Conservation (phyloP, 2,797 vertebrate genomes). For the Remorina albescens region DNA sequence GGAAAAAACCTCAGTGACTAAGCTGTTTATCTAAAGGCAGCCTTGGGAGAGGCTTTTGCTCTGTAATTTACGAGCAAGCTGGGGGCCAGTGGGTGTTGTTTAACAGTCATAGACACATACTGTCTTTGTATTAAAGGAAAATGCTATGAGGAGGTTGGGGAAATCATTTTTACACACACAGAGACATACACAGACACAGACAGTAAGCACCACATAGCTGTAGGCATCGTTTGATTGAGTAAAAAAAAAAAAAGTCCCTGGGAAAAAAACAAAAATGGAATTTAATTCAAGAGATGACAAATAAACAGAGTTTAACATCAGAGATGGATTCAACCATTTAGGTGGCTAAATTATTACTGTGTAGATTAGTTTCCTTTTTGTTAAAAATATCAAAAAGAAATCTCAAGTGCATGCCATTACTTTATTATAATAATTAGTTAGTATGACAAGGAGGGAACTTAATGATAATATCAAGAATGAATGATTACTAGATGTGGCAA, state of each 20-base stretch:
- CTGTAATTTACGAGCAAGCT: slow-evolving; percentile 70
- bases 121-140: slow-evolving; percentile 65
- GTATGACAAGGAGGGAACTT: slow-evolving; percentile 33
- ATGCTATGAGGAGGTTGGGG: slow-evolving; percentile 59
- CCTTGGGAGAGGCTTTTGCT: slow-evolving; percentile 52
- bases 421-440: slow-evolving; percentile 42
- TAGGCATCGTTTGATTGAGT: too few relatives aligned
- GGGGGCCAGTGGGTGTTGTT: slow-evolving; percentile 66
- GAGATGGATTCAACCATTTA: slow-evolving; percentile 27
- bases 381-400: slow-evolving; percentile 17
- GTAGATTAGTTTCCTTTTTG: slow-evolving; percentile 17
- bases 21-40: slow-evolving; percentile 52
- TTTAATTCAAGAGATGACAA: slow-evolving; percentile 45
- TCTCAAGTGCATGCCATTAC: slow-evolving; percentile 19
- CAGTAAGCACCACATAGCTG: neutral
- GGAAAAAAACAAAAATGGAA: slow-evolving; percentile 29
- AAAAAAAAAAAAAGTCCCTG: slow-evolving; percentile 19
- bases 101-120: slow-evolving; percentile 63
- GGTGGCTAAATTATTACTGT: slow-evolving; percentile 24
- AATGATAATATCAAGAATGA: slow-evolving; percentile 39
- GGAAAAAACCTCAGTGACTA: slow-evolving; percentile 51
- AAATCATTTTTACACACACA: slow-evolving; percentile 65
- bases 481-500: slow-evolving; percentile 22
- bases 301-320: slow-evolving; percentile 47
- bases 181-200: slow-evolving; percentile 16